phyloP scores from a whole-genome alignment of 2,888 invertebrate genomes.

The Drosophila parthenogenetica region DNA sequence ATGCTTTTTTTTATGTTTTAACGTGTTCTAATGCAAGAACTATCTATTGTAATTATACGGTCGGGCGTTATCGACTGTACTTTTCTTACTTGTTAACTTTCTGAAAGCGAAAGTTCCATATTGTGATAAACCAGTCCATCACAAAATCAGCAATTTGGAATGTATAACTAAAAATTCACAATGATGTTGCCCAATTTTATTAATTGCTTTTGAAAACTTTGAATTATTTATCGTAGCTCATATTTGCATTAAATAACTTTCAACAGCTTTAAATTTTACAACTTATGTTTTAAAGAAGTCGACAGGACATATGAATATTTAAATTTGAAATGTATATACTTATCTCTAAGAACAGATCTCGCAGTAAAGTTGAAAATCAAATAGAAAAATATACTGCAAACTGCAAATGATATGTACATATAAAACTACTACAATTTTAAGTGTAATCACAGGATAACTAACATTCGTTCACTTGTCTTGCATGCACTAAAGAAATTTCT shows the following conservation, averaged over 20 bases:
- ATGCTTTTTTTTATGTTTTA: no score
- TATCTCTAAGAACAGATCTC: constrained; percentile 61
- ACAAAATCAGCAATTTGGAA: no score
- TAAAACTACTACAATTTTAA: constrained; percentile 51
- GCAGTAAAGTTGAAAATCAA: constrained; percentile 58
- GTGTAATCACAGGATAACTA: constrained; percentile 23
- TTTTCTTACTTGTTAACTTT: no score
- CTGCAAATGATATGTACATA: constrained; percentile 52
- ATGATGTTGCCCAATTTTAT: background rate
- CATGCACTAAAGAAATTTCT: constrained; percentile 58
- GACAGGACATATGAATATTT: background rate
- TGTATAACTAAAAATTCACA: background rate
- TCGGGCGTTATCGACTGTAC: no score
- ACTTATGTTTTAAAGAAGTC: background rate
- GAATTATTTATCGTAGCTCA: no score
- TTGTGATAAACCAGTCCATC: no score
- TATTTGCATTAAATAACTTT: no score
- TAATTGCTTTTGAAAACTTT: background rate
- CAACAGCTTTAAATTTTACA: no score
- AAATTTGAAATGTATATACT: constrained; percentile 55
- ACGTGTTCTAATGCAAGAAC: no score
- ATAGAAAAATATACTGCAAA: constrained; percentile 43
- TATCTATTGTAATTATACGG: no score
- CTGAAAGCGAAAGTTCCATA: no score
- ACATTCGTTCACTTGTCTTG: constrained; percentile 50